These are phyloP conservation scores for Erebia palarica DNA, from an alignment of 2,888 invertebrate species.

Conservation along the genomic window DNA sequence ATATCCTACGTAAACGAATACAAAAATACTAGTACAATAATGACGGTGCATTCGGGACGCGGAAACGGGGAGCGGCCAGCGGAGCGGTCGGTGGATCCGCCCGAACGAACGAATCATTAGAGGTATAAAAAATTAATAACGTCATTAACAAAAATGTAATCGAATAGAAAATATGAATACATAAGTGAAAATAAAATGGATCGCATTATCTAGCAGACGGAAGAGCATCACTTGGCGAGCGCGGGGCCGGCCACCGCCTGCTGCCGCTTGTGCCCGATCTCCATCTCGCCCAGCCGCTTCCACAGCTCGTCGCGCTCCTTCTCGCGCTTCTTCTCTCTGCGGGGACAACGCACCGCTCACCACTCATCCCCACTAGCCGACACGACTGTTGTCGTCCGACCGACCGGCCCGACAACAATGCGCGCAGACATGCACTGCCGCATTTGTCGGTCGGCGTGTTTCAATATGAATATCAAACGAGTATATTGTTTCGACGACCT, in stretches of 20 bases:
- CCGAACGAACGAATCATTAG: slow-evolving; percentile 60
- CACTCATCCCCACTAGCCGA: neutral
- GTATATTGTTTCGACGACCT: too few species aligned
- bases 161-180: slow-evolving; percentile 79
- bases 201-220: slow-evolving; percentile 71
- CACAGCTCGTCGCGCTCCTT: slow-evolving; percentile 98
- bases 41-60: slow-evolving; percentile 59
- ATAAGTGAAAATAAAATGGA: slow-evolving; percentile 74
- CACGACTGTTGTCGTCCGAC: too few species aligned
- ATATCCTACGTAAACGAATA: slow-evolving; percentile 72
- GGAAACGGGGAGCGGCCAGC: slow-evolving; percentile 33
- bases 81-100: slow-evolving; percentile 45
- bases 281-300: slow-evolving; percentile 96
- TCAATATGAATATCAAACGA: too few species aligned
- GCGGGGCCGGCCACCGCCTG: slow-evolving; percentile 50
- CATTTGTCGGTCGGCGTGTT: neutral
- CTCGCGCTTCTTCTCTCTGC: slow-evolving; percentile 95
- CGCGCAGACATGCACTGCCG: neutral
- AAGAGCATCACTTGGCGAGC: slow-evolving; percentile 81
- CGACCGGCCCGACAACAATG: neutral
- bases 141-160: slow-evolving; percentile 80
- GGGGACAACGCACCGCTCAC: slow-evolving; percentile 45
- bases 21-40: slow-evolving; percentile 66
- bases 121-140: slow-evolving; percentile 77
- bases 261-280: slow-evolving; percentile 86